These are phyloP conservation scores for Drosophila melanica DNA, from an alignment of 1,140 invertebrate genomes.

Conservation along the genomic window DNA sequence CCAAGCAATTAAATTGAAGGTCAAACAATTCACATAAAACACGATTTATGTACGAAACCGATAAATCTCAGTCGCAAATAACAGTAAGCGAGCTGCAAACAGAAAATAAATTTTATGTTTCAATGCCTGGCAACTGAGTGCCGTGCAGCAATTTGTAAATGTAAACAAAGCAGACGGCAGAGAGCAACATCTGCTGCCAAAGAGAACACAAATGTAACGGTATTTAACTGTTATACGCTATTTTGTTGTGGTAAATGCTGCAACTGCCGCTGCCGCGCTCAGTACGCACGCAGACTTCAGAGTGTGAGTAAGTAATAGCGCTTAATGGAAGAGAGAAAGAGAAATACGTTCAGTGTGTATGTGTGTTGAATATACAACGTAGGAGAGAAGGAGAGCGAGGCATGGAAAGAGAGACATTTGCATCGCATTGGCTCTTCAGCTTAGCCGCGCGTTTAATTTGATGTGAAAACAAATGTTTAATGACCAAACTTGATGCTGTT, in stretches of 20 bases:
- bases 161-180: slow-evolving; percentile 66
- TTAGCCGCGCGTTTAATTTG: slow-evolving; percentile 70
- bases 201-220: slow-evolving; percentile 12
- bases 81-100: slow-evolving; percentile 11
- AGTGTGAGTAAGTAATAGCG: slow-evolving; percentile 66
- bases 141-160: slow-evolving; percentile 58
- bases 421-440: slow-evolving; percentile 26
- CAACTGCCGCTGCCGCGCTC: slow-evolving; percentile 1
- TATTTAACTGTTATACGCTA: slow-evolving; percentile 66
- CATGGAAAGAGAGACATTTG: neutral
- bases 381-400: neutral
- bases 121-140: slow-evolving; percentile 39
- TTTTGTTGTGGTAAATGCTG: slow-evolving; percentile 10
- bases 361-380: too few species aligned
- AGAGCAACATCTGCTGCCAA: slow-evolving; percentile 14
- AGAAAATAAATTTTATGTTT: slow-evolving; percentile 55
- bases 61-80: slow-evolving; percentile 51
- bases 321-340: slow-evolving; percentile 13
- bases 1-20: slow-evolving; percentile 64
- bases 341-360: neutral
- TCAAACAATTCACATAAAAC: slow-evolving; percentile 69
- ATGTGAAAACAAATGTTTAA: slow-evolving; percentile 78
- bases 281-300: slow-evolving; percentile 58
- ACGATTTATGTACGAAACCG: slow-evolving; percentile 57
- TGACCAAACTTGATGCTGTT: slow-evolving; percentile 64